Percentiles rank a stretch among this genome's conserved stretches.
phyloP scores from a whole-genome alignment of 37 sponge, comb jelly and placozoan genomes.

The Axinella damicornis region DNA sequence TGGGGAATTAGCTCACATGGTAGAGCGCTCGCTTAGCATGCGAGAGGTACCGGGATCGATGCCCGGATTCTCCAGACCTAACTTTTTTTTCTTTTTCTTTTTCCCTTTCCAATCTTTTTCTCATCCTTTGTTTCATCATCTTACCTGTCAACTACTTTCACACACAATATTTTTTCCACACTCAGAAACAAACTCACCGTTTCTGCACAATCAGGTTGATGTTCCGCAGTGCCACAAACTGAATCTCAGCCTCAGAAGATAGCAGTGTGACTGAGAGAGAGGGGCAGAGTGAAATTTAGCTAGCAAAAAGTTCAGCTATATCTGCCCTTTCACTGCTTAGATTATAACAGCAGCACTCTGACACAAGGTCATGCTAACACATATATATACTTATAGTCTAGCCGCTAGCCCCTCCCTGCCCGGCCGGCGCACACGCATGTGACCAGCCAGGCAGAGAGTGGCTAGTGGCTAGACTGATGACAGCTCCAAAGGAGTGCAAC shows the following conservation, averaged over 20 bases:
- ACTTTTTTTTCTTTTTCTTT: slow-evolving; percentile 15
- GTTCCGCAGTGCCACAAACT: slow-evolving; percentile 98
- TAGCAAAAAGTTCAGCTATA: no score
- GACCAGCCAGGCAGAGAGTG: no score
- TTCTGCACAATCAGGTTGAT: slow-evolving; percentile 99
- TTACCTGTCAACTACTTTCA: background rate
- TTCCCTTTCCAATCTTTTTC: no score
- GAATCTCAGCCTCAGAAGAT: slow-evolving; percentile 97
- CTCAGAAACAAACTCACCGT: slow-evolving; percentile 63
- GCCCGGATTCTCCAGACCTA: slow-evolving; percentile 37
- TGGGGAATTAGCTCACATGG: slow-evolving; percentile 58
- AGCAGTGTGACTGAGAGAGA: slow-evolving; percentile 88
- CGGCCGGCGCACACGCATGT: no score
- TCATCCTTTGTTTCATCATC: background rate
- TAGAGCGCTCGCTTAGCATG: slow-evolving; percentile 42
- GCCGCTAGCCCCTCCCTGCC: no score
- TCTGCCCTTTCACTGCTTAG: no score
- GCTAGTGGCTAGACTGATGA: no score
- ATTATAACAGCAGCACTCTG: no score
- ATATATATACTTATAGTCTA: no score
- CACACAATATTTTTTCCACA: background rate
- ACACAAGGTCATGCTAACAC: no score
- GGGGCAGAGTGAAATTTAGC: background rate
- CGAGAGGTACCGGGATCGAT: slow-evolving; percentile 44
- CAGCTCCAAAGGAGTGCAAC: no score